phyloP scores from a whole-genome alignment of 2,113 vertebrate genomes.

The Microtus montanus region DNA sequence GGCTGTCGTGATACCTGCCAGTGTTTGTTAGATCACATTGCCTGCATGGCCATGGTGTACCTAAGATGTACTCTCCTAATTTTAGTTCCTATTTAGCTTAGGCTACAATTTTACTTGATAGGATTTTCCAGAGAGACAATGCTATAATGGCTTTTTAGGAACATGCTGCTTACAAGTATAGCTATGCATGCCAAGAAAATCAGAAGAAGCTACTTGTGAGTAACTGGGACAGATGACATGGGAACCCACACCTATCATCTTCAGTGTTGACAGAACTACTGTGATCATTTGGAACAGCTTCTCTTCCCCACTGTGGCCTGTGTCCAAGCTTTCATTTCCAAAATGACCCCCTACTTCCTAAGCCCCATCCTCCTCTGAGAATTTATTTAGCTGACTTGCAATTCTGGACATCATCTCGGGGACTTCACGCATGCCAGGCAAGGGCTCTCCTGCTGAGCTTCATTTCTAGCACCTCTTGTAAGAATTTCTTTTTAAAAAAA shows the following conservation, averaged over 20 bases:
- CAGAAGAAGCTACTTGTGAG: not conserved
- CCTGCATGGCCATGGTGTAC: not conserved
- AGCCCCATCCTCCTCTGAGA: not conserved
- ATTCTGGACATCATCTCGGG: not conserved
- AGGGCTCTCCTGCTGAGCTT: not conserved
- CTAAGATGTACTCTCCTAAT: not conserved
- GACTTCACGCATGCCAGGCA: not conserved
- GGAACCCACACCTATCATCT: not conserved
- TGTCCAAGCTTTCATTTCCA: not conserved
- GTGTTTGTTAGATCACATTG: not conserved
- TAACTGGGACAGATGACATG: not conserved
- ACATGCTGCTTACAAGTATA: not conserved
- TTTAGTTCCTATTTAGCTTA: constrained; percentile 3
- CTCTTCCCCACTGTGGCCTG: not conserved
- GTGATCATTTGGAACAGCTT: not conserved
- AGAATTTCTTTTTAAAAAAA: not conserved
- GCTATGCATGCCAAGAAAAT: not conserved
- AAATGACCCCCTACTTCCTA: not conserved
- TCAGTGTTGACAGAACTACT: not conserved
- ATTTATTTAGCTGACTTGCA: not conserved
- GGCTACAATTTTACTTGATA: not conserved
- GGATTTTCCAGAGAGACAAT: not conserved
- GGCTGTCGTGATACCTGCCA: not conserved
- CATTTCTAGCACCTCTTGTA: not conserved
- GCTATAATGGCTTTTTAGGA: not conserved